Base-by-base conservation (phyloP, 2,888 invertebrate genomes). In the Galerucella calmariensis region DNA sequence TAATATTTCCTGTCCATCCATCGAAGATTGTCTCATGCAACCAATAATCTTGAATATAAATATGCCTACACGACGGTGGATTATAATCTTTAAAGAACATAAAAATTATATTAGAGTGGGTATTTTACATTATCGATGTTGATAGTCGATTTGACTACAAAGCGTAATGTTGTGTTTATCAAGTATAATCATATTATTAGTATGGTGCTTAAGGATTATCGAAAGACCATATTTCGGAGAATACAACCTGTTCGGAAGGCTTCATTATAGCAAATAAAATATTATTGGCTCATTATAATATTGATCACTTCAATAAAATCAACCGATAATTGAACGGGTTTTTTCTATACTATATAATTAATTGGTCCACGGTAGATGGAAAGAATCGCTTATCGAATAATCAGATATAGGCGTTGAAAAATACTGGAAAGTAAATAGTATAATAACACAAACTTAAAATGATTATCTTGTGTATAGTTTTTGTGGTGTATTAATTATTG, bases 271-370 rank as follows among this genome's bases (percentile, higher is more conserved):
- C 56, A 56, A 56, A 56, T 56, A 56, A 56, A 56, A 56, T 56
- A 56, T 56, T 56, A 56, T 56, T 56, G 56, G 20, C 56, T 56
- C 56, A 56, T 56, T 56, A 56, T 56, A 56, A 56, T 56, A 56
- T 56, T 56, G 56, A 56, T 56, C 20, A 56, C 56, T 16, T 56
- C 20, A 20, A 16, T 56, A 16, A 56, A 56, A 56, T 56, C 56
- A 11, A 56, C 56, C 56, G 56, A 56, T 56, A 16, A 56, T 56
- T 56, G 56, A 56, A 56, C 56, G 16, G 10, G 56, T 56, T 56
- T 56, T 53, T 56, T 56, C 20, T 14, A 56, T 10, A 20, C 56
- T 56, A 20, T 56, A 56, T 56, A 56, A 56, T 56, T 56, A 56
- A 56, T 56, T 20, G 56, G 20, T 56, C 16, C 16, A 56, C 20